Conservation (phyloP, 1,140 invertebrate genomes). For the Phymastichus coffea region DNA sequence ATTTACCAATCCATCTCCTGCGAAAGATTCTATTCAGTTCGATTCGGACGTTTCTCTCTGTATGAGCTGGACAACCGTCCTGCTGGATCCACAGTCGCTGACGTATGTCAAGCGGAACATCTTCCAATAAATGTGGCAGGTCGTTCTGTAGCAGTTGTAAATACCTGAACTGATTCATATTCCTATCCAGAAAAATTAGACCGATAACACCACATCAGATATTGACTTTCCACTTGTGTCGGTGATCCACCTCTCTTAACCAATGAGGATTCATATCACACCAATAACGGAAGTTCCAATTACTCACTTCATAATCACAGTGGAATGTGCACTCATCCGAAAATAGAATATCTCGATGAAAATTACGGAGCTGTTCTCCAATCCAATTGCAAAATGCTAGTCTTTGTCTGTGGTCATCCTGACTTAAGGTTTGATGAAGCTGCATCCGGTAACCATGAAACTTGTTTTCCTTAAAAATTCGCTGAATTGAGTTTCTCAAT, state of each 20-base stretch:
- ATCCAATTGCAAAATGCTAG: background rate
- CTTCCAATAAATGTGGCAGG: slow-evolving; percentile 35
- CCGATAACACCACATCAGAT: no score
- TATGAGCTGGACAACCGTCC: slow-evolving; percentile 22
- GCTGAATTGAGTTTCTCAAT: background rate
- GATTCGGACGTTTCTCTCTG: background rate
- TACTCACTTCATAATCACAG: no score
- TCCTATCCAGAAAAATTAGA: no score
- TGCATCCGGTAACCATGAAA: background rate
- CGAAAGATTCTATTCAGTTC: background rate
- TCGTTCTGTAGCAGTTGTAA: slow-evolving; percentile 30
- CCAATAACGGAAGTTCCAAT: slow-evolving; percentile 26
- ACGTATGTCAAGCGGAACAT: slow-evolving; percentile 28
- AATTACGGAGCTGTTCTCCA: background rate
- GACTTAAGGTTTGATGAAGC: background rate
- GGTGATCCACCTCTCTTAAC: slow-evolving; percentile 29
- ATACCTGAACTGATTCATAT: no score
- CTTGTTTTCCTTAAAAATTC: background rate
- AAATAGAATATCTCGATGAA: no score
- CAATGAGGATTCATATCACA: slow-evolving; percentile 29
- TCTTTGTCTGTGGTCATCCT: background rate
- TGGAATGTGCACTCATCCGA: slow-evolving; percentile 14
- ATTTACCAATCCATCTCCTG: slow-evolving; percentile 7
- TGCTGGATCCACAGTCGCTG: slow-evolving; percentile 31
- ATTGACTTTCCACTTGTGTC: slow-evolving; percentile 33